A percentile compares a stretch with the other conserved stretches of the same genome.
Evolutionary conservation across 2,888 invertebrate species (phyloP).

Genomic region (Fragum fragum): DNA sequence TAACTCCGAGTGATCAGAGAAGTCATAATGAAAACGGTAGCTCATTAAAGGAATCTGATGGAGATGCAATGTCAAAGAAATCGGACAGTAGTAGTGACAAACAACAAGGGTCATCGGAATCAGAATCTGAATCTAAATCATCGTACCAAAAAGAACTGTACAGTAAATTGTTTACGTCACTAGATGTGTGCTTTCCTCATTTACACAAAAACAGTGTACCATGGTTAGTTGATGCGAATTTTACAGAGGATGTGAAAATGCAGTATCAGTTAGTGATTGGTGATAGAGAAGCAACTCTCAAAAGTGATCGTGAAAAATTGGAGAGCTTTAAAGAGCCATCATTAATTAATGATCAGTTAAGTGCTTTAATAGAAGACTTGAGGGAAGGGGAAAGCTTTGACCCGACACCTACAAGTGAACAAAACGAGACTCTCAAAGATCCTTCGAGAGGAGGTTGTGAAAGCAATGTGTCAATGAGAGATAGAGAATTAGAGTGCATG

Average conservation of each 20-base stretch:
- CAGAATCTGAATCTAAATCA: slow-evolving; percentile 55
- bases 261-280: slow-evolving; percentile 90
- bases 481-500: background rate
- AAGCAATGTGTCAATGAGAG: background rate
- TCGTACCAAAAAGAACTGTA: slow-evolving; percentile 35
- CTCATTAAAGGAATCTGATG: slow-evolving; percentile 84
- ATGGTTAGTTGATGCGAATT: slow-evolving; percentile 90
- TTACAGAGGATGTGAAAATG: slow-evolving; percentile 91
- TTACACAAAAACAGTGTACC: slow-evolving; percentile 88
- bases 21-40: slow-evolving; percentile 83
- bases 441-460: background rate
- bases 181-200: slow-evolving; percentile 79
- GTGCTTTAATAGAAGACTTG: slow-evolving; percentile 62
- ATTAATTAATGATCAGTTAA: slow-evolving; percentile 92
- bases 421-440: background rate
- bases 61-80: slow-evolving; percentile 67
- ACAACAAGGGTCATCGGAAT: slow-evolving; percentile 61
- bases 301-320: slow-evolving; percentile 89
- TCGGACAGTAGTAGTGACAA: slow-evolving; percentile 66
- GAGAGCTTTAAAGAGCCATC: slow-evolving; percentile 89
- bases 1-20: slow-evolving; percentile 80
- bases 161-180: slow-evolving; percentile 61
- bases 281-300: slow-evolving; percentile 89
- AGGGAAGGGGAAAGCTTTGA: background rate
- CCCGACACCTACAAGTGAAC: background rate